Evolutionary conservation across 2,797 vertebrate genomes (phyloP).

Genomic region (Lophius americanus): DNA sequence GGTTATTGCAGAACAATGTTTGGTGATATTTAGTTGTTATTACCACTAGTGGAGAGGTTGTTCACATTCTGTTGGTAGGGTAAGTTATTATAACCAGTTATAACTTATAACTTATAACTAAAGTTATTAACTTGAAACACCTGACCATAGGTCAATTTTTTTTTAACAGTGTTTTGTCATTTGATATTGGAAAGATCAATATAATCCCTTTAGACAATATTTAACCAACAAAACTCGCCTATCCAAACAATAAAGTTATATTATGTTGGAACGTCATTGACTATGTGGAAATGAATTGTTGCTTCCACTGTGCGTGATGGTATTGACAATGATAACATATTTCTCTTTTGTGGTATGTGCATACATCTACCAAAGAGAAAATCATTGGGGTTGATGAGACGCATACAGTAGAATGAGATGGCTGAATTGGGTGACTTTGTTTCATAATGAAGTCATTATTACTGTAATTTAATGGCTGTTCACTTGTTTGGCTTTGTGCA

Average conservation of each 20-base stretch:
- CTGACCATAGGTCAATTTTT: neutral
- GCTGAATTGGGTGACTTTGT: conserved; percentile 1
- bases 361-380: neutral
- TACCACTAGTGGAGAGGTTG: conserved; percentile 5
- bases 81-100: no score
- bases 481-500: conserved; percentile 65
- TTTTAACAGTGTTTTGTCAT: neutral
- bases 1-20: neutral
- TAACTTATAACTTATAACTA: no score
- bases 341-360: neutral
- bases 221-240: neutral
- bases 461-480: conserved; percentile 5
- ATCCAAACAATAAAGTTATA: neutral
- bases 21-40: conserved; percentile 13
- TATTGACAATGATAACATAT: conserved; percentile 5
- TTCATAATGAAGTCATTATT: conserved; percentile 15
- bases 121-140: neutral
- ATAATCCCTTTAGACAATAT: neutral
- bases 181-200: neutral
- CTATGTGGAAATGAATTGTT: conserved; percentile 3
- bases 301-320: neutral
- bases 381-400: neutral
- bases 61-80: neutral
- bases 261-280: neutral
- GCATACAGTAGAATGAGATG: neutral